Base-by-base conservation (phyloP, 2,113 vertebrate species). In the Dunckerocampus dactyliophorus region DNA sequence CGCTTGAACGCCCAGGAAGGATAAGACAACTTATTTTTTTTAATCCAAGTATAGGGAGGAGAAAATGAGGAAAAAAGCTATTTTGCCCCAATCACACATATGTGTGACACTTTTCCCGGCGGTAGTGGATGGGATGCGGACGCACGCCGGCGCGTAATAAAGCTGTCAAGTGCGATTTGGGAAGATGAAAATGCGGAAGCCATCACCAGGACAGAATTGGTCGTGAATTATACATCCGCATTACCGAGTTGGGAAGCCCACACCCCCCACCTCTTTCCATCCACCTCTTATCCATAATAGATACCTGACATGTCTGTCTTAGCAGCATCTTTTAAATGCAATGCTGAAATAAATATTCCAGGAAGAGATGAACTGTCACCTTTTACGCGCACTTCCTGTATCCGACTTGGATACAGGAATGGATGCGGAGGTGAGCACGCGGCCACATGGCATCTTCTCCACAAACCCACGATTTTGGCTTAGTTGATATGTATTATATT, bases 161-260 rank as follows among this genome's bases (percentile, higher is more conserved):
- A 85, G 74, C 82, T 85, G 84, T 86, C 83, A 85, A 55, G 65
- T 45, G 66, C 76, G 37, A 78, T 81, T 78, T 67, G 57, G 62
- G 51, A 58, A 74, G 69, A 82, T 71, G 74, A 72, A 72, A 77
- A 76, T 31, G 65, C 52, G 62, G 67, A 71, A 71, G 74, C 47
- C 70, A 55, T 82, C 75, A 82, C 69, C 63, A 74, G 61, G 74
- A 74, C 62, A 42, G 77, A 76, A 79, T 62, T 69, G 67, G 17
- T 78, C 61, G 61, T 85, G 74, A 87, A 88, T 90, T 82, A 87
- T 74, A 70, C 56, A 88, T 85, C 69, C 58, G 49, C 80, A 73
- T 85, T 79, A 73, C 67, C 53, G 63, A 82, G 71, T 77, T 83
- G 64, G 72, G 62, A 69, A 42, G 55, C 72, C 67, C 52, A 31